phyloP scores from a whole-genome alignment of 2,888 invertebrate species.

The Diadegma fenestrale region DNA sequence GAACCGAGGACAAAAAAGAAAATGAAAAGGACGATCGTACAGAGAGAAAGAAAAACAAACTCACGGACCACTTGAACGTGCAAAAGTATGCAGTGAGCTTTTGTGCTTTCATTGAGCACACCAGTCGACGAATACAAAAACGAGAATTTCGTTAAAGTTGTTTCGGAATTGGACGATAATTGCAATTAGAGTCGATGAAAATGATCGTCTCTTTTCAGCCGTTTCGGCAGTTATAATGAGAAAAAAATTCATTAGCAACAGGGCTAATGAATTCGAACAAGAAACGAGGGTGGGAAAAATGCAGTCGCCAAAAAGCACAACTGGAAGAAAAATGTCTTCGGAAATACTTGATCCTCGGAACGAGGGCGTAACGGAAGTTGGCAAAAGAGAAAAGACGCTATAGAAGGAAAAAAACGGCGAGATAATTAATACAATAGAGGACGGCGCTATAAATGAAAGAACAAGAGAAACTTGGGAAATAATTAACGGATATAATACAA shows the following conservation, averaged over 20 bases:
- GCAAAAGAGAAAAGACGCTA: not conserved
- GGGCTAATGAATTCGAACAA: not conserved
- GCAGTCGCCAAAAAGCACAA: not conserved
- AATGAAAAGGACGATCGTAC: constrained; percentile 11
- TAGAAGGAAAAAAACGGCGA: constrained; percentile 18
- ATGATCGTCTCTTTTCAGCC: not conserved
- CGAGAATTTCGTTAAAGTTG: not conserved
- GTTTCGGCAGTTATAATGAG: not conserved
- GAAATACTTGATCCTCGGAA: not conserved
- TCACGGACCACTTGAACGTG: constrained; percentile 2
- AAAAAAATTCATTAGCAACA: not conserved
- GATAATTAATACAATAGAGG: constrained; percentile 46
- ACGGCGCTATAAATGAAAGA: not conserved
- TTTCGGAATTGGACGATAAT: not conserved
- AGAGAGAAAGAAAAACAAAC: not conserved
- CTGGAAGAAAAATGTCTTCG: not conserved
- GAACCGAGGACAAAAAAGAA: constrained; percentile 18
- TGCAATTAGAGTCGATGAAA: not conserved
- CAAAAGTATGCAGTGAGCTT: not conserved
- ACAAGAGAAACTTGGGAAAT: constrained; percentile 19
- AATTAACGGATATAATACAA: constrained; percentile 40
- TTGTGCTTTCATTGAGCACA: not conserved
- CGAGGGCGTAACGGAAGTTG: not conserved
- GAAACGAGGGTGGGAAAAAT: not conserved
- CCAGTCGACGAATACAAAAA: not conserved